Base-by-base conservation (phyloP, 2,888 invertebrate genomes). In the Andricus quercusramuli region DNA sequence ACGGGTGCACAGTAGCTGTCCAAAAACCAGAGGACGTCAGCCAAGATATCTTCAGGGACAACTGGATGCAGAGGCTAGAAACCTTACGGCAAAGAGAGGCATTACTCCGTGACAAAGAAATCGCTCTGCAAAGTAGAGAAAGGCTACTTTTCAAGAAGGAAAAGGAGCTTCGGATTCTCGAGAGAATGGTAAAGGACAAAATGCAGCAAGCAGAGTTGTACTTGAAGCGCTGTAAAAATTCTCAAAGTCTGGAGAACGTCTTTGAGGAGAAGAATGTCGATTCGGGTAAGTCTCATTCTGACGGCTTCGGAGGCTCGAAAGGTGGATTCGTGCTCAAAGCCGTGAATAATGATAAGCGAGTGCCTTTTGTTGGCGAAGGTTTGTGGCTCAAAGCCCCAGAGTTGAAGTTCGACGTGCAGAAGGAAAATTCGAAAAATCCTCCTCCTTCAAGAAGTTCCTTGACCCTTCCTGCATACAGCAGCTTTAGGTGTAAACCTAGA, bases 11-110 rank as follows among this genome's bases (percentile, higher is more conserved):
- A 0, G 87, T 87, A 3, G 82, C 82, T 6, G 85, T 83, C 0
- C 89, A 89, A 64, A 85, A 86, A 9, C 94, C 95, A 4, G 93
- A 94, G 83, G 92, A 93, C 85, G 93, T 95, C 9, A 94, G 94
- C 11, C 93, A 94, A 83, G 93, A 94, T 41, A 94, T 94, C 65
- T 93, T 95, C 25, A 94, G 94, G 83, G 93, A 94, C 66, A 94
- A 94, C 83, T 95, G 95, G 95, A 92, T 95, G 92, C 93, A 94
- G 76, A 93, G 94, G n/a, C 90, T 95, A 17, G 92, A 94, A 79
- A 92, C 93, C 66, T 87, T 95, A 51, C 93, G 94, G 70, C 93
- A 94, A 83, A 93, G 94, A 77, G 95, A 95, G 85, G 93, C 94
- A 51, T 92, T 93, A 6, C 91, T 95, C 9, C 94, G 94, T 82